These are phyloP conservation scores for Ophion obscuratus DNA, from an alignment of 2,888 invertebrate genomes.

Conservation along the genomic window DNA sequence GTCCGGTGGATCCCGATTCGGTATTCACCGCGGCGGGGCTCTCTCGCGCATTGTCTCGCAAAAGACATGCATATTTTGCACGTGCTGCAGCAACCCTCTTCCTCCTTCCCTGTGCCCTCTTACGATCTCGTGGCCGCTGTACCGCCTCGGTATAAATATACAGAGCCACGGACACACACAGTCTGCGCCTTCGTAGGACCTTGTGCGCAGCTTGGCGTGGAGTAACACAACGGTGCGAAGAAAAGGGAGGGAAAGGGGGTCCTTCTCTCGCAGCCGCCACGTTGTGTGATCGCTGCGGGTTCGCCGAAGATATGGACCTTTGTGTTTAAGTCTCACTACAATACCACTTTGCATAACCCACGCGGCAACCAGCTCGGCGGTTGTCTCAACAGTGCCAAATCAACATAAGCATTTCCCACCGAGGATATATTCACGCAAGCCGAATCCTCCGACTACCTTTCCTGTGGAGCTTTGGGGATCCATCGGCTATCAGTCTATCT, in stretches of 20 bases:
- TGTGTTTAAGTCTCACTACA: constrained; percentile 73
- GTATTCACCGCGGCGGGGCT: constrained; percentile 65
- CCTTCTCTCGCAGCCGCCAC: constrained; percentile 27
- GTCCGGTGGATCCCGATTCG: constrained; percentile 60
- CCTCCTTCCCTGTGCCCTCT: constrained; percentile 44
- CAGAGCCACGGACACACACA: too few relatives aligned
- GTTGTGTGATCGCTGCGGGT: constrained; percentile 70
- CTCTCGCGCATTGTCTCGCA: constrained; percentile 78
- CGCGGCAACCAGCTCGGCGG: constrained; percentile 49
- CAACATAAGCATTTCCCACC: constrained; percentile 69
- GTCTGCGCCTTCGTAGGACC: constrained; percentile 31
- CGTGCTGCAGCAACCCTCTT: constrained; percentile 72
- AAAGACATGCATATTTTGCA: constrained; percentile 80
- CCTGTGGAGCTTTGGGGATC: constrained; percentile 8
- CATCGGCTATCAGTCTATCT: not conserved
- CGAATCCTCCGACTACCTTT: constrained; percentile 22
- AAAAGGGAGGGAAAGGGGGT: constrained; percentile 25
- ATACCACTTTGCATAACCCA: constrained; percentile 70
- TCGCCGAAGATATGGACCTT: constrained; percentile 72
- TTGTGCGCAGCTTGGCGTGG: constrained; percentile 50
- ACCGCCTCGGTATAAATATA: constrained; percentile 53
- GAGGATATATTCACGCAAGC: constrained; percentile 19
- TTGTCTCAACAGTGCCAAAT: constrained; percentile 64
- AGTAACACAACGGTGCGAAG: constrained; percentile 50
- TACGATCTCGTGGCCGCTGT: constrained; percentile 33